Percentiles rank a stretch among this genome's conserved stretches.
Evolutionary conservation across 2,888 invertebrate species (phyloP).

Genomic region (Xestia xanthographa): DNA sequence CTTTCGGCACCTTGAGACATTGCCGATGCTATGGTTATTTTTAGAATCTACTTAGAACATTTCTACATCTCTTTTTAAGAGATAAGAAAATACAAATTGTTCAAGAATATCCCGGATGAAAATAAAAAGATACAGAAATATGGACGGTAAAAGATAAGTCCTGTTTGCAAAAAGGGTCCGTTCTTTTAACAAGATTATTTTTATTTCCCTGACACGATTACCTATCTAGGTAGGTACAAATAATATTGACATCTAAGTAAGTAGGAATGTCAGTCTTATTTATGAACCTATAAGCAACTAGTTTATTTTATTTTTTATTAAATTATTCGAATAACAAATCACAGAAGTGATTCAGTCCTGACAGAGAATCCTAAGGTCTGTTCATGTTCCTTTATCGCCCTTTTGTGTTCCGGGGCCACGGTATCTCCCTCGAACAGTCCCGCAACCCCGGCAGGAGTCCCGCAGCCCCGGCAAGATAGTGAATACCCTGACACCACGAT

Average conservation of each 20-base stretch:
- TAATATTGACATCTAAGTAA: too few relatives aligned
- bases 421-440: too few relatives aligned
- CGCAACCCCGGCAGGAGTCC: too few relatives aligned
- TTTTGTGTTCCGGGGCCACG: too few relatives aligned
- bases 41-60: constrained; percentile 5
- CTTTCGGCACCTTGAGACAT: neutral
- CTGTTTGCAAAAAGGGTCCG: constrained; percentile 44
- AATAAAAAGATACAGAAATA: constrained; percentile 34
- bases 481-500: neutral
- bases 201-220: constrained; percentile 2
- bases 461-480: too few relatives aligned
- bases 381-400: too few relatives aligned
- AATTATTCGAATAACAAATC: neutral
- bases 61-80: constrained; percentile 22
- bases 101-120: constrained; percentile 18
- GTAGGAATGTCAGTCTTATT: too few relatives aligned
- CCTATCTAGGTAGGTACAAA: neutral
- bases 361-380: neutral
- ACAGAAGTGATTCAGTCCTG: neutral
- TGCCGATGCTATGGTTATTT: constrained; percentile 10
- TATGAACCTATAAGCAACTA: neutral
- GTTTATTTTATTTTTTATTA: neutral
- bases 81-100: constrained; percentile 27
- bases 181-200: constrained; percentile 17
- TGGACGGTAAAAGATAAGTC: constrained; percentile 34